A percentile compares a stretch with the other conserved stretches of the same genome.
Conservation (phyloP, 1,140 invertebrate genomes). For the Eupristina koningsbergeri region DNA sequence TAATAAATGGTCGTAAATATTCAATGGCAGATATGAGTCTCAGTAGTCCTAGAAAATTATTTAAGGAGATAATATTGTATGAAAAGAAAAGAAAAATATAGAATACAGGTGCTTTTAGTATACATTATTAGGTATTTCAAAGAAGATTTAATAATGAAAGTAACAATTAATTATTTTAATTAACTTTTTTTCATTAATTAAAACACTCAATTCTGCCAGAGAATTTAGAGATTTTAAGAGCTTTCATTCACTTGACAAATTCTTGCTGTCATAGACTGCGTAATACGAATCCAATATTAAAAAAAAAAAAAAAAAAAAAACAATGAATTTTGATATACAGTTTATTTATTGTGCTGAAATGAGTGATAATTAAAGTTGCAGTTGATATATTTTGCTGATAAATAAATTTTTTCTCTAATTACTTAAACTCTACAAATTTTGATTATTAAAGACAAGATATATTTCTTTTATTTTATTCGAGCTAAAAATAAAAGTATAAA, state of each 20-base stretch:
- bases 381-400: no score
- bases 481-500: no score
- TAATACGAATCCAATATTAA: slow-evolving; percentile 45
- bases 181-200: slow-evolving; percentile 21
- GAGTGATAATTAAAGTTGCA: neutral
- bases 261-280: slow-evolving; percentile 40
- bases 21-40: slow-evolving; percentile 24
- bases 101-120: neutral
- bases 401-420: no score
- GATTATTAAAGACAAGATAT: no score
- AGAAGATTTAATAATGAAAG: slow-evolving; percentile 26
- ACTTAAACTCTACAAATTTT: neutral
- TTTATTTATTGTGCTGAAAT: neutral
- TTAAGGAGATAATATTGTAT: neutral
- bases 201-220: slow-evolving; percentile 25
- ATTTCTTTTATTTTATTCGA: no score
- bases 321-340: neutral
- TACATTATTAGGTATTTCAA: neutral
- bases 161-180: slow-evolving; percentile 20
- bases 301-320: no score
- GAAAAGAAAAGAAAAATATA: neutral
- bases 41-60: neutral
- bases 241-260: slow-evolving; percentile 31
- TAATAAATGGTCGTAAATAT: slow-evolving; percentile 11
- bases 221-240: neutral